Conservation (phyloP, 2,888 invertebrate species). For the Drosophila aldrichi region DNA sequence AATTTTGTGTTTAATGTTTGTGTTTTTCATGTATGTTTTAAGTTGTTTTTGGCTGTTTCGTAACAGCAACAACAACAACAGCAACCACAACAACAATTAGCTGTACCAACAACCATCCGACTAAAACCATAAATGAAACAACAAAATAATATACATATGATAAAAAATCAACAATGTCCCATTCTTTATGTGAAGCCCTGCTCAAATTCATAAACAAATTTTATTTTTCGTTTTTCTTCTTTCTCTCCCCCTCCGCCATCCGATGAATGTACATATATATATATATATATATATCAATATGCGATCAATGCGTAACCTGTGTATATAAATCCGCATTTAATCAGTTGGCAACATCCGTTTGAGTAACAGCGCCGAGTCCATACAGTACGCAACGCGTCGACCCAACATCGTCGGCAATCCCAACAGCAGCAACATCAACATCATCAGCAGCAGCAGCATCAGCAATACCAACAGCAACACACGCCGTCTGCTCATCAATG, state of each 20-base stretch:
- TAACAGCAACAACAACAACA: slow-evolving; percentile 23
- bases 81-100: slow-evolving; percentile 19
- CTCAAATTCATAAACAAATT: slow-evolving; percentile 43
- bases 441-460: slow-evolving; percentile 29
- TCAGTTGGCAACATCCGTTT: slow-evolving; percentile 87
- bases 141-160: neutral
- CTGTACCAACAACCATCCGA: slow-evolving; percentile 28
- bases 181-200: slow-evolving; percentile 18
- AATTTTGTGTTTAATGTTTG: slow-evolving; percentile 33
- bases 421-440: slow-evolving; percentile 41
- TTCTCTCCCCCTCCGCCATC: slow-evolving; percentile 12
- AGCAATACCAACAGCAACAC: slow-evolving; percentile 77
- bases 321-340: slow-evolving; percentile 33
- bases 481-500: slow-evolving; percentile 86
- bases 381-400: slow-evolving; percentile 87
- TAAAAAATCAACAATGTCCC: neutral
- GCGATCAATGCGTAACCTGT: slow-evolving; percentile 16
- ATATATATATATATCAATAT: neutral
- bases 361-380: slow-evolving; percentile 88
- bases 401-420: slow-evolving; percentile 75
- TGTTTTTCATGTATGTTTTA: slow-evolving; percentile 18
- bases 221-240: slow-evolving; percentile 50
- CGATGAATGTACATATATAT: slow-evolving; percentile 27
- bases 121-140: slow-evolving; percentile 25
- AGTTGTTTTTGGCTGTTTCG: slow-evolving; percentile 31